A percentile compares a stretch with the other conserved stretches of the same genome.
Evolutionary conservation across 2,797 vertebrate species (phyloP).

Genomic region (Xiphorhynchus erythropygius): DNA sequence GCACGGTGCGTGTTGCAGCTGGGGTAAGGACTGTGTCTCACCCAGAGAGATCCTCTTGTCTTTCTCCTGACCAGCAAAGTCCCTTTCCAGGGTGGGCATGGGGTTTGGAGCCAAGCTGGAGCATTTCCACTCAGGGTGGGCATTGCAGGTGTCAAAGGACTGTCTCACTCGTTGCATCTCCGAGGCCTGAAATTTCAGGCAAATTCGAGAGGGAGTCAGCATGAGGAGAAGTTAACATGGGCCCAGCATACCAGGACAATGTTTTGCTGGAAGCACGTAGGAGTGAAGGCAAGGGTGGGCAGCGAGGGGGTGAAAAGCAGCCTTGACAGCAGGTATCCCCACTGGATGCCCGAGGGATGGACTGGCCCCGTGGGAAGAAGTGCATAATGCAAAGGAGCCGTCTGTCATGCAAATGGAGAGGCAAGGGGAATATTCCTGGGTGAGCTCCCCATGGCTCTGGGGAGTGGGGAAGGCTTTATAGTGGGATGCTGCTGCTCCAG

Average conservation of each 20-base stretch:
- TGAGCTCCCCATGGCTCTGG: not conserved
- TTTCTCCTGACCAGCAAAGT: not conserved
- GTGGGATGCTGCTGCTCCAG: not conserved
- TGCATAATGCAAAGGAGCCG: not conserved
- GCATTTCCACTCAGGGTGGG: accelerated
- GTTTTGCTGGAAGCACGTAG: not conserved
- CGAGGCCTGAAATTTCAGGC: not conserved
- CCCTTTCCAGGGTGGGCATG: not conserved
- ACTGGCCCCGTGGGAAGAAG: not conserved
- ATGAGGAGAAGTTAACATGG: not conserved
- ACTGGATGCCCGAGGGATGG: not conserved
- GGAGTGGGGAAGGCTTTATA: not conserved
- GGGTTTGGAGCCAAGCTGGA: not conserved
- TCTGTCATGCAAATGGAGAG: constrained; percentile 16
- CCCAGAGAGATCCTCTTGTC: not conserved
- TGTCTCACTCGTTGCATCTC: not conserved
- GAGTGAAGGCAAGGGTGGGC: not conserved
- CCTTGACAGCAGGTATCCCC: not conserved
- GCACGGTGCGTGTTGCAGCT: constrained; percentile 66
- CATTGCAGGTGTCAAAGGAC: accelerated
- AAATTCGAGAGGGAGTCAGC: not conserved
- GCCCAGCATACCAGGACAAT: not conserved
- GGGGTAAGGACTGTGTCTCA: not conserved
- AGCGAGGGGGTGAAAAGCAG: not conserved
- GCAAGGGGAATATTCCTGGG: not conserved